Conservation (phyloP, 1,140 invertebrate genomes). For the Limonius californicus region DNA sequence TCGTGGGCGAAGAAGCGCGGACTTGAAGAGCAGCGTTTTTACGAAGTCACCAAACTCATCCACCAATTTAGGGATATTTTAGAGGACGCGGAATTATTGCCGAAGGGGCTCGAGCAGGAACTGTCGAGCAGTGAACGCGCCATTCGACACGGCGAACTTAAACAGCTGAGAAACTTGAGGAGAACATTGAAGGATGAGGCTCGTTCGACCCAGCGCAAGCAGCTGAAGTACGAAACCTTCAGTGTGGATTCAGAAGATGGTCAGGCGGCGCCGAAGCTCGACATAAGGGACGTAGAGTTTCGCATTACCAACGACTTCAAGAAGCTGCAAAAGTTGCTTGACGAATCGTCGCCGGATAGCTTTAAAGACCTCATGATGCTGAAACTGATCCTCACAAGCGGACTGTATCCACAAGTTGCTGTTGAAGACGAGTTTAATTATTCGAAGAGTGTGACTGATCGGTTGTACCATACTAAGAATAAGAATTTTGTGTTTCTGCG, state of each 20-base stretch:
- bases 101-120: constrained; percentile 52
- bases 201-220: constrained; percentile 65
- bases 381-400: constrained; percentile 86
- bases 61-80: constrained; percentile 85
- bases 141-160: constrained; percentile 81
- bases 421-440: constrained; percentile 91
- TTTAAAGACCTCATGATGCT: constrained; percentile 82
- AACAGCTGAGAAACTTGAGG: constrained; percentile 76
- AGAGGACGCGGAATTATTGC: constrained; percentile 68
- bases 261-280: constrained; percentile 59
- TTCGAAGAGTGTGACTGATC: constrained; percentile 83
- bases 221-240: constrained; percentile 61
- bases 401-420: constrained; percentile 90
- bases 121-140: constrained; percentile 74
- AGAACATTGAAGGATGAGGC: constrained; percentile 57
- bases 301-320: constrained; percentile 48
- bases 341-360: constrained; percentile 67
- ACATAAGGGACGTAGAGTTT: constrained; percentile 92
- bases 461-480: constrained; percentile 87
- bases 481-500: constrained; percentile 90
- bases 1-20: constrained; percentile 86
- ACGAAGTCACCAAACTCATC: constrained; percentile 78
- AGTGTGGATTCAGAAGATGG: constrained; percentile 55
- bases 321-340: constrained; percentile 58
- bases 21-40: constrained; percentile 90